A percentile compares a stretch with the other conserved stretches of the same genome.
phyloP scores from a whole-genome alignment of 1,140 invertebrate species.

The Zaprionus inermis region DNA sequence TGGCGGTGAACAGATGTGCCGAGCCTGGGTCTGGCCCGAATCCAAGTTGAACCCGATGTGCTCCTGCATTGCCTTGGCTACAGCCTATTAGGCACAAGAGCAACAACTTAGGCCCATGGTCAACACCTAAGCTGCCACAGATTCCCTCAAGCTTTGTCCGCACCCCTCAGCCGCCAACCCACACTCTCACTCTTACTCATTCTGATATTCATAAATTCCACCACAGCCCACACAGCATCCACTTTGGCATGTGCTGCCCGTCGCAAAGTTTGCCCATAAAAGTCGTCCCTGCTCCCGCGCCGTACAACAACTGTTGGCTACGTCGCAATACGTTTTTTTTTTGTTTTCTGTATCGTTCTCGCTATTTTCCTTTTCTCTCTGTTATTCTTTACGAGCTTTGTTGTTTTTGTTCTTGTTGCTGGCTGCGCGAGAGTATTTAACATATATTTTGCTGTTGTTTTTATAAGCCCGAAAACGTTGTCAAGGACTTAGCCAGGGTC shows the following conservation, averaged over 20 bases:
- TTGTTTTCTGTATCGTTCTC: conserved; percentile 16
- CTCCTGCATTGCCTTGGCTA: conserved; percentile 25
- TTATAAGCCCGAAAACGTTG: conserved; percentile 57
- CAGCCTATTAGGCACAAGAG: conserved; percentile 70
- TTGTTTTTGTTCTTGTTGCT: conserved; percentile 4
- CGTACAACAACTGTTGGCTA: conserved; percentile 27
- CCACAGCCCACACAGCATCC: conserved; percentile 36
- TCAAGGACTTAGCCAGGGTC: conserved; percentile 53
- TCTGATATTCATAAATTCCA: conserved; percentile 23
- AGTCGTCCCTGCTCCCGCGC: conserved; percentile 23
- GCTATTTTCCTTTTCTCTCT: conserved; percentile 20
- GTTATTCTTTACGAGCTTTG: conserved; percentile 39
- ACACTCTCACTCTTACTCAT: not conserved
- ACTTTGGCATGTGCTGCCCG: conserved; percentile 20
- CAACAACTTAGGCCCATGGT: conserved; percentile 71
- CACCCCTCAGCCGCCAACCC: not conserved
- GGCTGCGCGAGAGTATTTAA: conserved; percentile 55
- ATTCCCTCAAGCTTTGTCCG: not conserved
- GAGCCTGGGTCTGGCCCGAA: not conserved
- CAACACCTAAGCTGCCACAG: conserved; percentile 53
- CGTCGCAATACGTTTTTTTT: conserved; percentile 59
- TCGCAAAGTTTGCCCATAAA: conserved; percentile 50
- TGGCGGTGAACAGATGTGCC: not conserved
- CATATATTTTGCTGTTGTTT: conserved; percentile 46
- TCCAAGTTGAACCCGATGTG: conserved; percentile 2